phyloP scores from a whole-genome alignment of 1,140 invertebrate species.

The Mactra quadrangularis region DNA sequence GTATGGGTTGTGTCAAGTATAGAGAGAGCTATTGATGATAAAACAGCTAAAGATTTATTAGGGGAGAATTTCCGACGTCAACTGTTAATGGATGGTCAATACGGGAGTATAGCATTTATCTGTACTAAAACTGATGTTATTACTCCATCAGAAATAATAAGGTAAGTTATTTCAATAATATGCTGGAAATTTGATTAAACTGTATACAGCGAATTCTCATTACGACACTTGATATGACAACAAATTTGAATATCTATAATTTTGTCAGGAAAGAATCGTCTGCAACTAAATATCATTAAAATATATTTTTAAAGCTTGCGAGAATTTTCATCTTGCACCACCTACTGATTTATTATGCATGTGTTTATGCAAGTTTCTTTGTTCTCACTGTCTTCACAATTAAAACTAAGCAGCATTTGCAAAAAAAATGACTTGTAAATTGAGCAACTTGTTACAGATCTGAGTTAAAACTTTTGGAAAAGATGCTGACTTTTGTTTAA shows the following conservation, averaged over 20 bases:
- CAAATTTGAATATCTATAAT: not conserved
- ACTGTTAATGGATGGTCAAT: conserved; percentile 76
- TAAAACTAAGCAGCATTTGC: too few relatives aligned
- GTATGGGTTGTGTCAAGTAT: conserved; percentile 73
- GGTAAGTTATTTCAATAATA: conserved; percentile 49
- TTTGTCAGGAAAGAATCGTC: not conserved
- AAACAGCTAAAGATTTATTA: conserved; percentile 72
- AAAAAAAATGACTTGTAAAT: too few relatives aligned
- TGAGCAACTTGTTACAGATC: too few relatives aligned
- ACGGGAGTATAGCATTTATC: conserved; percentile 73
- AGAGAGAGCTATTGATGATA: conserved; percentile 71
- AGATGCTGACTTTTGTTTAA: too few relatives aligned
- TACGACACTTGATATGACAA: not conserved
- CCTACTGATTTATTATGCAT: too few relatives aligned
- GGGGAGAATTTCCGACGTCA: conserved; percentile 74
- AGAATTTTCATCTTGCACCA: too few relatives aligned
- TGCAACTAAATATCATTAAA: not conserved
- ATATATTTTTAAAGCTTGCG: too few relatives aligned
- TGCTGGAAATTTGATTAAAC: not conserved
- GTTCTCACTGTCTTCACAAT: too few relatives aligned
- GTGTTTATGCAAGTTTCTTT: too few relatives aligned
- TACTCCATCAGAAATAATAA: conserved; percentile 70
- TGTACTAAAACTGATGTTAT: conserved; percentile 75
- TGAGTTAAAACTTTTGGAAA: too few relatives aligned
- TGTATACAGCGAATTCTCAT: not conserved